These are phyloP conservation scores for Busseola fusca DNA, from an alignment of 2,888 invertebrate species.

Conservation along the genomic window DNA sequence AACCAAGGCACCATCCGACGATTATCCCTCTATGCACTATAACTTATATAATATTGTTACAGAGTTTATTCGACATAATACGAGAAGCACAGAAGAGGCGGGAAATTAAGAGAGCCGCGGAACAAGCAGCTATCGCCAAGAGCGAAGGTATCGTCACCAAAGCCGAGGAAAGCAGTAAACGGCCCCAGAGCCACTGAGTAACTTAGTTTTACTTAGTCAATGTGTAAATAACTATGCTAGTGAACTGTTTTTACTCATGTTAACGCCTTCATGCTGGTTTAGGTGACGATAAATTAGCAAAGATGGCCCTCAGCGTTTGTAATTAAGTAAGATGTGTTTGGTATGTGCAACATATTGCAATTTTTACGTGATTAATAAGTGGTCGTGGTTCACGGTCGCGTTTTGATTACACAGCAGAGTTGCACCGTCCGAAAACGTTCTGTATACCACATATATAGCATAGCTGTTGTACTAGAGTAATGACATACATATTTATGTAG, in stretches of 20 bases:
- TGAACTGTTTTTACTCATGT: conserved; percentile 45
- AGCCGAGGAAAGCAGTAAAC: conserved; percentile 69
- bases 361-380: conserved; percentile 12
- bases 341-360: conserved; percentile 28
- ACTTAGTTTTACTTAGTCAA: conserved; percentile 49
- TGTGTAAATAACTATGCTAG: conserved; percentile 61
- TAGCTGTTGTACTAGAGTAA: conserved; percentile 62
- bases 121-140: conserved; percentile 70
- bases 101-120: conserved; percentile 80
- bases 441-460: conserved; percentile 41
- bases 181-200: conserved; percentile 81
- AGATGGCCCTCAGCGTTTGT: conserved; percentile 66
- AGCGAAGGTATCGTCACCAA: conserved; percentile 78
- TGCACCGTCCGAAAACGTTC: conserved; percentile 30
- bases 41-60: conserved; percentile 59
- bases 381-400: conserved; percentile 20
- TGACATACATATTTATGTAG: conserved; percentile 59
- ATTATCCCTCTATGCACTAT: too few relatives aligned
- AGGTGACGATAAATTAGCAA: conserved; percentile 68
- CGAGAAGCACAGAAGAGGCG: conserved; percentile 83
- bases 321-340: conserved; percentile 51
- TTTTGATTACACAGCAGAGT: conserved; percentile 8
- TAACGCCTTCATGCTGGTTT: conserved; percentile 70
- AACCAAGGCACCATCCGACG: too few relatives aligned
- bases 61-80: conserved; percentile 85